Conservation (phyloP, 2,888 invertebrate genomes). For the Stenchaetothrips biformis region DNA sequence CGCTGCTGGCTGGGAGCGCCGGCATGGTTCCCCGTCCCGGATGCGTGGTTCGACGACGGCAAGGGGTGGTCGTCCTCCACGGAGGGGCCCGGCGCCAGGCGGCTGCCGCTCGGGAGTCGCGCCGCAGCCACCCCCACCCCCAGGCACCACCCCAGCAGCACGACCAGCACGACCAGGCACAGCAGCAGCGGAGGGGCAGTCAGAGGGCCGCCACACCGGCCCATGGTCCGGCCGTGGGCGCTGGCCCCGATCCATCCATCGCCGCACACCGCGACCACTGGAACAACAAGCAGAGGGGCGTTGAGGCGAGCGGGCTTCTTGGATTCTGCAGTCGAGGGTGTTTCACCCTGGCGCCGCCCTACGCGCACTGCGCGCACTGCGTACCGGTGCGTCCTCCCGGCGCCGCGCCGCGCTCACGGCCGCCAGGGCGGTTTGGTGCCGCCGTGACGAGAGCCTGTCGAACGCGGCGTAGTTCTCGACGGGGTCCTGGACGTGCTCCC, state of each 20-base stretch:
- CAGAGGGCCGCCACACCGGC: slow-evolving; percentile 13
- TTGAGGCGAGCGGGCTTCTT: neutral
- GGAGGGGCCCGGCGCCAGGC: slow-evolving; percentile 4
- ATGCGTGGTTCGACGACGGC: neutral
- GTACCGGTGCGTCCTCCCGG: neutral
- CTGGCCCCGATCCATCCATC: neutral
- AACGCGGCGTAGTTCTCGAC: too few relatives aligned
- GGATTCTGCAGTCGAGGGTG: too few relatives aligned
- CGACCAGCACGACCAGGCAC: neutral
- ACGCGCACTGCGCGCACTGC: neutral
- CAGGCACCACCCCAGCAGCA: neutral
- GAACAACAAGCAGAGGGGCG: neutral
- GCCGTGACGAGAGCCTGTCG: neutral
- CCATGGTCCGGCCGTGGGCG: neutral
- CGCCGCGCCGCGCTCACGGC: neutral
- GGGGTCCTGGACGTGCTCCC: neutral
- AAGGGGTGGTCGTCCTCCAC: neutral
- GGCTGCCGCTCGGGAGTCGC: neutral
- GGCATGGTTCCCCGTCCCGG: neutral
- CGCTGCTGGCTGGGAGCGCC: neutral
- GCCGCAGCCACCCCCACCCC: neutral
- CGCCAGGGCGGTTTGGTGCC: neutral
- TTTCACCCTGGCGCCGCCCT: too few relatives aligned
- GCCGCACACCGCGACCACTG: slow-evolving; percentile 9
- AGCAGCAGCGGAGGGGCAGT: neutral